Conservation (phyloP, 1,140 invertebrate species). For the Pentalonia nigronervosa region DNA sequence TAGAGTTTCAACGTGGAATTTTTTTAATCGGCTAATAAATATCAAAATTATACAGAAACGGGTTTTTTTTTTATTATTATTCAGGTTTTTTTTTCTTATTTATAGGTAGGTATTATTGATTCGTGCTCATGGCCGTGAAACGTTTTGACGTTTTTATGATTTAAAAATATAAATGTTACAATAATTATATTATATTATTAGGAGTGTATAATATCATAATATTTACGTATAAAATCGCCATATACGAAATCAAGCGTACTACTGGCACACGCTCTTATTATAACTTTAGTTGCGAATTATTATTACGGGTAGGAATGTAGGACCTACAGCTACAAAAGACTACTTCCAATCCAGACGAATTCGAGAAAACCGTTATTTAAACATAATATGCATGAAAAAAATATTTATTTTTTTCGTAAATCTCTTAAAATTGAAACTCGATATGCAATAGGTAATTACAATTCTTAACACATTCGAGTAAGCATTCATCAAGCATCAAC, state of each 20-base stretch:
- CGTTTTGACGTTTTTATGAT: not conserved
- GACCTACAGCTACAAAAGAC: not conserved
- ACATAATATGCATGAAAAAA: not conserved
- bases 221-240: not conserved
- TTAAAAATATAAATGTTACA: not conserved
- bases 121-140: not conserved
- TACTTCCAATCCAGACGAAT: not conserved
- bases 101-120: not conserved
- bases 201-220: not conserved
- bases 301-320: not conserved
- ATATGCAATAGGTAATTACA: too few species aligned
- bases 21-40: not conserved
- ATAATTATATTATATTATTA: not conserved
- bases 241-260: not conserved
- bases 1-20: not conserved
- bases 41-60: not conserved
- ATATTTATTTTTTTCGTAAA: not conserved
- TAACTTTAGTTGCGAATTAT: not conserved
- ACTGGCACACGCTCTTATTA: not conserved
- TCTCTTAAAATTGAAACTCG: too few species aligned
- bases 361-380: not conserved
- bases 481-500: not conserved
- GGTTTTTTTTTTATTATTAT: not conserved
- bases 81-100: not conserved
- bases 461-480: not conserved